Conservation (phyloP, 2,888 invertebrate genomes). For the Drosophila lutescens region DNA sequence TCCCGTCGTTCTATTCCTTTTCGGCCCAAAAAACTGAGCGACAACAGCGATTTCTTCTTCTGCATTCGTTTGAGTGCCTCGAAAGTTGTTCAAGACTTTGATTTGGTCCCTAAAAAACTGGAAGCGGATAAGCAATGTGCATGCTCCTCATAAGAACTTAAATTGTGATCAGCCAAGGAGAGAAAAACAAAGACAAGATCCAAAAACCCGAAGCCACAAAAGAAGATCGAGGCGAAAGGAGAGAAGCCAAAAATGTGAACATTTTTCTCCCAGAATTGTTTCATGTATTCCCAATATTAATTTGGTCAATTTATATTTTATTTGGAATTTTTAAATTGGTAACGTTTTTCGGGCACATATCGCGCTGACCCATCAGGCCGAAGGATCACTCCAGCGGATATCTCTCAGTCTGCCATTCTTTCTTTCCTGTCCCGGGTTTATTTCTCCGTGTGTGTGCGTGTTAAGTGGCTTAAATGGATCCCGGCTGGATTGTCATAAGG, state of each 20-base stretch:
- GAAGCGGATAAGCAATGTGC: slow-evolving; percentile 54
- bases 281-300: slow-evolving; percentile 83
- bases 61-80: slow-evolving; percentile 7
- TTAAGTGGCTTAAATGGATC: slow-evolving; percentile 77
- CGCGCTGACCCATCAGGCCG: slow-evolving; percentile 67
- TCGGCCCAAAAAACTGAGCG: slow-evolving; percentile 25
- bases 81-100: slow-evolving; percentile 25
- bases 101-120: slow-evolving; percentile 9
- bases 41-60: slow-evolving; percentile 59
- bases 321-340: slow-evolving; percentile 85
- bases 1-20: slow-evolving; percentile 36
- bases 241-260: slow-evolving; percentile 69
- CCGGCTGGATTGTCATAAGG: slow-evolving; percentile 61
- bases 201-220: slow-evolving; percentile 2
- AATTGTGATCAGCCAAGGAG: slow-evolving; percentile 39
- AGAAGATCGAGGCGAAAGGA: slow-evolving; percentile 34
- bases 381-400: slow-evolving; percentile 42
- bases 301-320: slow-evolving; percentile 85
- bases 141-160: slow-evolving; percentile 36
- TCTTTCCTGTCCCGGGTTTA: background rate
- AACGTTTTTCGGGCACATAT: slow-evolving; percentile 74
- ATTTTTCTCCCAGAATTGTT: slow-evolving; percentile 84
- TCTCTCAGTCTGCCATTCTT: slow-evolving; percentile 9
- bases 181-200: slow-evolving; percentile 2
- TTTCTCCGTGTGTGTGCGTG: slow-evolving; percentile 40